Percentiles rank a stretch among this genome's conserved stretches.
Evolutionary conservation across 2,113 vertebrate species (phyloP).

Genomic region (Bubo blakistoni): DNA sequence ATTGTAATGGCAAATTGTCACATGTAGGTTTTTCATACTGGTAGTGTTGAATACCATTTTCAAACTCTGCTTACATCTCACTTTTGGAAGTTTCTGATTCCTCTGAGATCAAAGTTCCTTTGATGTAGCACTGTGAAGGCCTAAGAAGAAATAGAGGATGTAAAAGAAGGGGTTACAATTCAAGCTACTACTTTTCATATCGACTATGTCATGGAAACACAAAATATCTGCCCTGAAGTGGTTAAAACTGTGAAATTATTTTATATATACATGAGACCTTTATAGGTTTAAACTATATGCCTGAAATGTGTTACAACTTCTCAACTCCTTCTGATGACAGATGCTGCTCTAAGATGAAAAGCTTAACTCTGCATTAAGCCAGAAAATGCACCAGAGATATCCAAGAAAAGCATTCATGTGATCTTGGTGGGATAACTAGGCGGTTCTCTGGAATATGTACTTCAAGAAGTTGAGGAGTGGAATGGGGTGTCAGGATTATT

Average conservation of each 20-base stretch:
- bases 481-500: neutral
- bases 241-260: neutral
- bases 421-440: neutral
- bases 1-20: neutral
- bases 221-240: neutral
- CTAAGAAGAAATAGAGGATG: neutral
- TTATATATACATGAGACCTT: neutral
- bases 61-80: neutral
- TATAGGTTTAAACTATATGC: neutral
- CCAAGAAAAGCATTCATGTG: neutral
- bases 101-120: neutral
- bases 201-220: neutral
- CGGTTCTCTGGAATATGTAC: neutral
- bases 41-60: neutral
- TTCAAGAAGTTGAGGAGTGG: neutral
- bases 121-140: neutral
- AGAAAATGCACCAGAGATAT: neutral
- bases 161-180: neutral
- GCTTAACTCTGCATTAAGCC: neutral
- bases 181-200: neutral
- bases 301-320: neutral
- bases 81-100: neutral
- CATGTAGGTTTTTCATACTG: neutral
- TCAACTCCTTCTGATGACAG: neutral
- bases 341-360: neutral